A percentile compares a stretch with the other conserved stretches of the same genome.
These are phyloP conservation scores for Cosmia pyralina DNA, from an alignment of 2,888 invertebrate species.

Conservation along the genomic window DNA sequence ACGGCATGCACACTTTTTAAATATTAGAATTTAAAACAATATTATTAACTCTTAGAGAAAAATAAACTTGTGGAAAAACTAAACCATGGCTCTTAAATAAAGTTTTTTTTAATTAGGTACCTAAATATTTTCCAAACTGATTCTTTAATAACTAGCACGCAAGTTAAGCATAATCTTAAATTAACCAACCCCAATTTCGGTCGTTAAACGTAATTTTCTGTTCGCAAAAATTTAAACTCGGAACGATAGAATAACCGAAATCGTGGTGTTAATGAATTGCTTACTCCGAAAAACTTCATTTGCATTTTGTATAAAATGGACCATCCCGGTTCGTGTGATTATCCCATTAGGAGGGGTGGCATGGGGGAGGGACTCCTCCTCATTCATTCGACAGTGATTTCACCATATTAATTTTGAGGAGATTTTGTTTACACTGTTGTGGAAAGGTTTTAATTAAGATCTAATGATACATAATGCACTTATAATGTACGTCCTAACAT, in stretches of 20 bases:
- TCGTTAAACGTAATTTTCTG: slow-evolving; percentile 1
- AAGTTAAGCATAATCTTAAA: too few species aligned
- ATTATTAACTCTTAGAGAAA: too few species aligned
- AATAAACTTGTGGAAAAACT: too few species aligned
- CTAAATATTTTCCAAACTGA: too few species aligned
- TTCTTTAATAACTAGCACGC: too few species aligned
- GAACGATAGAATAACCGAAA: slow-evolving; percentile 11
- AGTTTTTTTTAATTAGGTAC: too few species aligned
- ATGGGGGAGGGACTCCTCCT: not conserved
- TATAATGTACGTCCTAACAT: too few species aligned
- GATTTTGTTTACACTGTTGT: slow-evolving; percentile 1
- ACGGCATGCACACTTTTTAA: too few species aligned
- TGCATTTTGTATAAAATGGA: slow-evolving; percentile 53
- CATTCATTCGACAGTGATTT: slow-evolving; percentile 29
- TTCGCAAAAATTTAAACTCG: slow-evolving; percentile 11
- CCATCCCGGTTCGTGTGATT: slow-evolving; percentile 52
- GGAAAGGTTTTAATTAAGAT: too few species aligned
- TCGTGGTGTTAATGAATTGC: slow-evolving; percentile 29
- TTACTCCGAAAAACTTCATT: slow-evolving; percentile 53
- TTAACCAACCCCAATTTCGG: not conserved
- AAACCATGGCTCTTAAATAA: too few species aligned
- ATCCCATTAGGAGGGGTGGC: slow-evolving; percentile 52
- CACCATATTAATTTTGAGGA: slow-evolving; percentile 17
- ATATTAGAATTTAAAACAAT: too few species aligned
- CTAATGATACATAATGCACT: too few species aligned